Percentiles rank a stretch among this genome's conserved stretches.
phyloP scores from a whole-genome alignment of 2,888 invertebrate genomes.

The Teinopalpus imperialis region DNA sequence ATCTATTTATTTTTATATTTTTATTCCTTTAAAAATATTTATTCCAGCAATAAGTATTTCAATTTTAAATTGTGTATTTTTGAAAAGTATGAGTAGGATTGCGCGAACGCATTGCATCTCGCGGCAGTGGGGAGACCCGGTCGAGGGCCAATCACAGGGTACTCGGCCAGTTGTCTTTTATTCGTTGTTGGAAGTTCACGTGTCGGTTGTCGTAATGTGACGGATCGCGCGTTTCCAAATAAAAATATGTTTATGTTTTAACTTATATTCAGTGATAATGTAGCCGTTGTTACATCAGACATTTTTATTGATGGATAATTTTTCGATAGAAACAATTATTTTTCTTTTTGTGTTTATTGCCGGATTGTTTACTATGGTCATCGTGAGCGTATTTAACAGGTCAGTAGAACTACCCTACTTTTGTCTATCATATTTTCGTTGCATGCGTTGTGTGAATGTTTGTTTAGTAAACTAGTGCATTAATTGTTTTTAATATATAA shows the following conservation, averaged over 20 bases:
- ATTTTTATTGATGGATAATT: slow-evolving; percentile 54
- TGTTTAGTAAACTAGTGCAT: slow-evolving; percentile 12
- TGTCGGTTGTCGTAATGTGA: slow-evolving; percentile 47
- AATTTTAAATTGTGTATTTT: no score
- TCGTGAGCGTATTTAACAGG: slow-evolving; percentile 79
- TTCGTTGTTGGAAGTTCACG: slow-evolving; percentile 43
- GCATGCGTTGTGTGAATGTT: slow-evolving; percentile 22
- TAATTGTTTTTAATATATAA: slow-evolving; percentile 10
- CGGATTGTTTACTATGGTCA: slow-evolving; percentile 79
- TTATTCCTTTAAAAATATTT: no score
- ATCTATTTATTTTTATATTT: no score
- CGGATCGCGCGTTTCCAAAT: slow-evolving; percentile 41
- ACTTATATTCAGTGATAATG: slow-evolving; percentile 68
- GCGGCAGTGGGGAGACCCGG: slow-evolving; percentile 32
- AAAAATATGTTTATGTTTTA: slow-evolving; percentile 45
- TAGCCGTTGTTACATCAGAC: slow-evolving; percentile 50
- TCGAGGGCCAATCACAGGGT: slow-evolving; percentile 47
- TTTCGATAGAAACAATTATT: slow-evolving; percentile 35
- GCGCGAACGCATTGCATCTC: slow-evolving; percentile 33
- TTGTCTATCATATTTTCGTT: slow-evolving; percentile 24
- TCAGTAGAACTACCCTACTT: slow-evolving; percentile 43
- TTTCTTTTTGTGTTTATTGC: slow-evolving; percentile 36
- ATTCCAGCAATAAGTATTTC: no score
- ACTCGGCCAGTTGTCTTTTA: slow-evolving; percentile 56
- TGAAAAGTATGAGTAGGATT: no score